Evolutionary conservation across 2,113 vertebrate genomes (phyloP).

Genomic region (Cyanoderma ruficeps): DNA sequence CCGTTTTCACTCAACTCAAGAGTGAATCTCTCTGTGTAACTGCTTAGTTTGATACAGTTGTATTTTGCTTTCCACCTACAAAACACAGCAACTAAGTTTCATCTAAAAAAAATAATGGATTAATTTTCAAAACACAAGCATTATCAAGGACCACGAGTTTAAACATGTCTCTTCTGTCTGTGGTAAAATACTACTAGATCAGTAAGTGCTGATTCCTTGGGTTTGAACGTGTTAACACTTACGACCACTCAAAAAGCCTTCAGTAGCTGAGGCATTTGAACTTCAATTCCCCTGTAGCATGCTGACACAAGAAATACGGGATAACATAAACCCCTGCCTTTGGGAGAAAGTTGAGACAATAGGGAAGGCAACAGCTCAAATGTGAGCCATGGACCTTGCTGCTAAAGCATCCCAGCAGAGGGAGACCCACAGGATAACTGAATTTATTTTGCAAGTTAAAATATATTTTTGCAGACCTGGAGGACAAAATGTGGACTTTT

Average conservation of each 20-base stretch:
- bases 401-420: background rate
- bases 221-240: background rate
- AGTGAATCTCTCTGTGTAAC: background rate
- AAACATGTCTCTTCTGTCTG: background rate
- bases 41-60: background rate
- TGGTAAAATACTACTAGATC: background rate
- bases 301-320: background rate
- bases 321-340: background rate
- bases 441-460: background rate
- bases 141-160: background rate
- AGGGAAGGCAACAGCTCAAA: background rate
- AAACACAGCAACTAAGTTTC: background rate
- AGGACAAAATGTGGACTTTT: background rate
- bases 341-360: background rate
- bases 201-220: background rate
- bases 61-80: background rate
- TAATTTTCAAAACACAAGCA: background rate
- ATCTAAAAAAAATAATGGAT: background rate
- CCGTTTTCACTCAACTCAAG: background rate
- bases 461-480: background rate
- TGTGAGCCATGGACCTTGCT: rapidly evolving
- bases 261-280: background rate
- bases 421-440: background rate
- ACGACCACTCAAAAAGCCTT: background rate
- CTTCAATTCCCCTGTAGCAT: background rate